Evolutionary conservation across 2,113 vertebrate genomes (phyloP).

Genomic region (Rhabdomys dilectus): DNA sequence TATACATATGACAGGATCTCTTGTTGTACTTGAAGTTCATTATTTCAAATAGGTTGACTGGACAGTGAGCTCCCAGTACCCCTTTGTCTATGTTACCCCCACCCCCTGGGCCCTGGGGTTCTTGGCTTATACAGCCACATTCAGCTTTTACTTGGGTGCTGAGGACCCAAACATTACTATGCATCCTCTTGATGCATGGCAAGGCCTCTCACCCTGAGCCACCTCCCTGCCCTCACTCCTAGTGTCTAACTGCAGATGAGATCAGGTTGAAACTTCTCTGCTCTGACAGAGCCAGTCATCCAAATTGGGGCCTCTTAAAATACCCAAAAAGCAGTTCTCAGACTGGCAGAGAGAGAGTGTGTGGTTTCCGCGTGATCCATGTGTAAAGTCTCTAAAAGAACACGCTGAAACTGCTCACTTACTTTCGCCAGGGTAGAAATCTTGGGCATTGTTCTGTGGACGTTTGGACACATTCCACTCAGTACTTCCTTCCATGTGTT

Average conservation of each 20-base stretch:
- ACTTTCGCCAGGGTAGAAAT: not conserved
- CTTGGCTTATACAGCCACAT: not conserved
- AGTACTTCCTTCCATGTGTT: conserved; percentile 55
- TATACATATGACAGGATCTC: not conserved
- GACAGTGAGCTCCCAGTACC: too few relatives aligned
- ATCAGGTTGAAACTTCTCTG: not conserved
- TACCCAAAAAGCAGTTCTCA: not conserved
- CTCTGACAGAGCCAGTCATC: not conserved
- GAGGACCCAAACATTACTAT: not conserved
- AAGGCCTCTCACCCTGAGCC: not conserved
- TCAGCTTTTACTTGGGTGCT: not conserved
- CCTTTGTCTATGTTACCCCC: too few relatives aligned
- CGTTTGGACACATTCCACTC: conserved; percentile 4
- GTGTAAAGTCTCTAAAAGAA: not conserved
- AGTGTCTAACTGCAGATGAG: not conserved
- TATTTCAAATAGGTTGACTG: not conserved
- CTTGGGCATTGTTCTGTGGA: not conserved
- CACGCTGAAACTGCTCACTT: not conserved
- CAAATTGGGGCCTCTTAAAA: not conserved
- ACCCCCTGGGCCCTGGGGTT: not conserved
- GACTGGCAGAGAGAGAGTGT: not conserved
- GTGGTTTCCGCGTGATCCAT: not conserved
- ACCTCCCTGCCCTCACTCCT: not conserved
- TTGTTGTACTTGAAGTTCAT: not conserved
- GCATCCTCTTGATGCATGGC: too few relatives aligned